phyloP scores from a whole-genome alignment of 1,140 invertebrate genomes.

The Steinernema khuongi region DNA sequence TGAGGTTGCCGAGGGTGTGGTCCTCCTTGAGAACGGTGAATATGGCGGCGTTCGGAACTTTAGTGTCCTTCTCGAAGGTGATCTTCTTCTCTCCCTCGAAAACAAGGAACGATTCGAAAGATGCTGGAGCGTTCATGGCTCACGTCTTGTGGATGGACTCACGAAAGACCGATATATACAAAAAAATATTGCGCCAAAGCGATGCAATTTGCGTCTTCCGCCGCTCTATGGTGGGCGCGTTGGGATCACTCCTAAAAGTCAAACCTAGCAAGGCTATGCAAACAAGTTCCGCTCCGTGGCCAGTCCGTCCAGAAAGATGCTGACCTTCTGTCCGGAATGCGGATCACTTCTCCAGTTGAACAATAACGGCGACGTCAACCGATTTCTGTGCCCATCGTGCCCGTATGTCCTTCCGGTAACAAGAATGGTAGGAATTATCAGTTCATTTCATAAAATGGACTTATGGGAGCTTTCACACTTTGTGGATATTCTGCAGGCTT shows the following conservation, averaged over 20 bases:
- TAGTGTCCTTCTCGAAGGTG: conserved; percentile 92
- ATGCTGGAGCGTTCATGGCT: conserved; percentile 91
- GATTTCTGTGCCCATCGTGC: conserved; percentile 79
- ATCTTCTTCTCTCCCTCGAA: conserved; percentile 99
- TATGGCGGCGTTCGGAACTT: conserved; percentile 94
- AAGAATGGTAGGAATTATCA: conserved; percentile 64
- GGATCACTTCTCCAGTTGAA: conserved; percentile 78
- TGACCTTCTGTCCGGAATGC: conserved; percentile 82
- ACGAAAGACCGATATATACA: not conserved
- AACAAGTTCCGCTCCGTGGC: too few species aligned
- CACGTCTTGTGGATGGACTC: not conserved
- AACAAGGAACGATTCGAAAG: conserved; percentile 93
- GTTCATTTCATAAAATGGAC: conserved; percentile 18
- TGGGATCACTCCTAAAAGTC: not conserved
- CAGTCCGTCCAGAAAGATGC: conserved; percentile 63
- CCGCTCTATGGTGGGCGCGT: too few species aligned
- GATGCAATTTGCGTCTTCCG: not conserved
- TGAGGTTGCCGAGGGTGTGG: conserved; percentile 96
- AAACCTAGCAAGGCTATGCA: not conserved
- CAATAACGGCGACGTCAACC: conserved; percentile 67
- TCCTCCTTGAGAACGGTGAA: conserved; percentile 99
- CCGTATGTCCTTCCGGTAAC: conserved; percentile 78
- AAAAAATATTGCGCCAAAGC: not conserved
- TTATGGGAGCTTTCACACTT: too few species aligned
- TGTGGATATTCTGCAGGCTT: too few species aligned